Evolutionary conservation across 2,888 invertebrate genomes (phyloP).

Genomic region (Tanypteryx hageni): DNA sequence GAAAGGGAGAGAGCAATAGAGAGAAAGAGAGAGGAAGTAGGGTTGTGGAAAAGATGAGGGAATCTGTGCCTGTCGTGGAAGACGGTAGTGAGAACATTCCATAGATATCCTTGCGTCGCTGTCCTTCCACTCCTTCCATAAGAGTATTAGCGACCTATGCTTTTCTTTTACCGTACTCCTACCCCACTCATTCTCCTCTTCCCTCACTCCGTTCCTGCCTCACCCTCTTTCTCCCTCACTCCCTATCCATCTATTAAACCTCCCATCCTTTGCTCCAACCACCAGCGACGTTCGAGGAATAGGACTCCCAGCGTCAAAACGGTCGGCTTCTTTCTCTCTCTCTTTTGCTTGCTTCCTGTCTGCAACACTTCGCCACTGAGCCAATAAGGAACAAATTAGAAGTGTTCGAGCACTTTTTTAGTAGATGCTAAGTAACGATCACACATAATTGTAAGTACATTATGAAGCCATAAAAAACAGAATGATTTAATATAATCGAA

Average conservation of each 20-base stretch:
- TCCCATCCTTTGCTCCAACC: conserved; percentile 39
- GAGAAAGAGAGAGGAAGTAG: not conserved
- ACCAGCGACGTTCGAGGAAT: conserved; percentile 59
- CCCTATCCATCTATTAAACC: not conserved
- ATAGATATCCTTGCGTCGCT: conserved; percentile 52
- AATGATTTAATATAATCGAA: not conserved
- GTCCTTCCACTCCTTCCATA: not conserved
- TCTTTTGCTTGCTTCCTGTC: conserved; percentile 31
- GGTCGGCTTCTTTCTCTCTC: not conserved
- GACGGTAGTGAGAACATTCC: conserved; percentile 51
- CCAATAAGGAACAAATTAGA: no score
- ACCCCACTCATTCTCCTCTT: not conserved
- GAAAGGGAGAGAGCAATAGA: not conserved
- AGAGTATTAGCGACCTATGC: not conserved
- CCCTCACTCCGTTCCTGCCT: not conserved
- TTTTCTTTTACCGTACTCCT: conserved; percentile 53
- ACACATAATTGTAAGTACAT: no score
- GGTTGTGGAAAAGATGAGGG: not conserved
- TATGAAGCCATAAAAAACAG: not conserved
- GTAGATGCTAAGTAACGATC: not conserved
- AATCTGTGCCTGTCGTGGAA: not conserved
- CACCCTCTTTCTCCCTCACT: not conserved
- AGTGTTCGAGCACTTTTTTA: not conserved
- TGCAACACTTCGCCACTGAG: not conserved
- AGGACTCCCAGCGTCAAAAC: conserved; percentile 55